phyloP scores from a whole-genome alignment of 2,888 invertebrate species.

The Lamproptera curius region DNA sequence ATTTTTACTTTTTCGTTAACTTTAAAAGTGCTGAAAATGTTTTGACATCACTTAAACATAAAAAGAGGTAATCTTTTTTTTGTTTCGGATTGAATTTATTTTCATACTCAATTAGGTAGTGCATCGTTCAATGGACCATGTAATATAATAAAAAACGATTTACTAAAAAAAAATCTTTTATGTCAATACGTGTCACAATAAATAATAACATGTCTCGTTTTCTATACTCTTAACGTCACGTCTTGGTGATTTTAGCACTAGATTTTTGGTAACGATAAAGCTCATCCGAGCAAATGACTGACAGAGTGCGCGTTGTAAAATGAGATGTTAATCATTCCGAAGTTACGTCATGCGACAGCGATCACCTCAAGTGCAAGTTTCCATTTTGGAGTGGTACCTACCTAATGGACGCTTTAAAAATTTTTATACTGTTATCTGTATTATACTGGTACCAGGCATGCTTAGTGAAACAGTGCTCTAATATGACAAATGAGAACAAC shows the following conservation, averaged over 20 bases:
- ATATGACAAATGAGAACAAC: conserved; percentile 1
- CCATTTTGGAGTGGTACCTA: conserved; percentile 51
- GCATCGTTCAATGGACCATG: too few relatives aligned
- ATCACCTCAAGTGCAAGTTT: conserved; percentile 56
- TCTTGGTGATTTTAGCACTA: neutral
- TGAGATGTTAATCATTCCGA: conserved; percentile 17
- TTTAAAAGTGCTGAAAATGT: too few relatives aligned
- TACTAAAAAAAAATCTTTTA: neutral
- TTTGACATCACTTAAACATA: too few relatives aligned
- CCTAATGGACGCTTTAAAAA: conserved; percentile 69
- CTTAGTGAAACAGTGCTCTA: conserved; percentile 32
- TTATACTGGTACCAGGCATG: conserved; percentile 65
- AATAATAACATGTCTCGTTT: too few relatives aligned
- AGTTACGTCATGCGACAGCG: conserved; percentile 20
- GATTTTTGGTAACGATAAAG: conserved; percentile 16
- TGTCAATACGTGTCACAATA: too few relatives aligned
- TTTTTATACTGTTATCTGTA: conserved; percentile 58
- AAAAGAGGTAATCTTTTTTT: too few relatives aligned
- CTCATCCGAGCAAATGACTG: conserved; percentile 9
- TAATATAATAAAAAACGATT: too few relatives aligned
- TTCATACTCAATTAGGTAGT: too few relatives aligned
- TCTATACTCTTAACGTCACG: too few relatives aligned
- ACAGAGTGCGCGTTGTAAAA: conserved; percentile 10
- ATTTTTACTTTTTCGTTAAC: too few relatives aligned
- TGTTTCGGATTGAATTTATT: too few relatives aligned